These are phyloP conservation scores for Oeneis ivallda DNA, from an alignment of 2,888 invertebrate genomes.

Conservation along the genomic window DNA sequence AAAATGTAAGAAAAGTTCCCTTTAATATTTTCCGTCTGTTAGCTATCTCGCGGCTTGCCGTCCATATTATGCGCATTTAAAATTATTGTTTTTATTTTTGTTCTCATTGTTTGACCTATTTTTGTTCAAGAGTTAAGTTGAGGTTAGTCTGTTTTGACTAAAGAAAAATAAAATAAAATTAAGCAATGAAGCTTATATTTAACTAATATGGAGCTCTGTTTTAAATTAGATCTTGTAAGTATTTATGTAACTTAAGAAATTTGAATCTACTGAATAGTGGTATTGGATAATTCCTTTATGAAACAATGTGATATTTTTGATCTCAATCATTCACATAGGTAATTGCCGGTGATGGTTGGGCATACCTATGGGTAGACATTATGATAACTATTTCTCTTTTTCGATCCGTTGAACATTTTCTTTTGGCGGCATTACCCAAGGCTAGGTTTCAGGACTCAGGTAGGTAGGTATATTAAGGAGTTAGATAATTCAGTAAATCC, in stretches of 20 bases:
- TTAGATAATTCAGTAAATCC: background rate
- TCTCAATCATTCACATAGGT: no score
- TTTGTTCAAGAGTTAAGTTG: constrained; percentile 28
- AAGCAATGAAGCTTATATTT: background rate
- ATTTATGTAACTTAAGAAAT: background rate
- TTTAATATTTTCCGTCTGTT: constrained; percentile 78
- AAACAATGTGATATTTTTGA: background rate
- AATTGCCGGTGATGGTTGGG: no score
- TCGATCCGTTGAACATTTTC: background rate
- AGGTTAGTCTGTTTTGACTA: background rate
- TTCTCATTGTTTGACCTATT: constrained; percentile 39
- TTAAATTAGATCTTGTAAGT: background rate
- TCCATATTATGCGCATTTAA: constrained; percentile 74
- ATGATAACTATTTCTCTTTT: no score
- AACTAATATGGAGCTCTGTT: background rate
- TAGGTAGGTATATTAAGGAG: background rate
- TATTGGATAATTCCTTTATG: background rate
- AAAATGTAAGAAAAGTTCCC: constrained; percentile 77
- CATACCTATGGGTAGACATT: no score
- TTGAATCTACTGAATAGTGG: background rate
- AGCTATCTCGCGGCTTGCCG: constrained; percentile 65
- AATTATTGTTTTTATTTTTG: constrained; percentile 60
- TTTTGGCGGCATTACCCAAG: background rate
- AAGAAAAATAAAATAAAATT: background rate
- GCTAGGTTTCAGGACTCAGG: background rate